Percentiles rank a stretch among this genome's conserved stretches.
These are phyloP conservation scores for Pteronura brasiliensis DNA, from an alignment of 2,113 vertebrate genomes.

Conservation along the genomic window DNA sequence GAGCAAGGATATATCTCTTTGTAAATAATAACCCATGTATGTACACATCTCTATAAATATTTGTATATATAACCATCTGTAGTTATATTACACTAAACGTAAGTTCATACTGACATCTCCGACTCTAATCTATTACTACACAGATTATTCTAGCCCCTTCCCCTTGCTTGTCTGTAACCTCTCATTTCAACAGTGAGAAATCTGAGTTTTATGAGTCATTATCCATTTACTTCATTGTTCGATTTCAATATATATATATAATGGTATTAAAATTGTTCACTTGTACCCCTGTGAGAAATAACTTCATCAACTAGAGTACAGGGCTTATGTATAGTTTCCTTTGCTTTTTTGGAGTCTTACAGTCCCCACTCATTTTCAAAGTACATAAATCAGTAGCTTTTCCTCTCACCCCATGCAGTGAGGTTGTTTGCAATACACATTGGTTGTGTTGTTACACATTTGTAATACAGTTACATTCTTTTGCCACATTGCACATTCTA, in stretches of 20 bases:
- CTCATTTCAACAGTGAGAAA: neutral
- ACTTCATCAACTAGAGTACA: neutral
- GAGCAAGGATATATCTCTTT: neutral
- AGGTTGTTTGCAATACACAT: neutral
- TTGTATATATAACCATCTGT: neutral
- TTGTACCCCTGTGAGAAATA: neutral
- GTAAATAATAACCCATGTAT: neutral
- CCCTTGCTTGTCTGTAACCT: neutral
- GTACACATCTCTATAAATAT: neutral
- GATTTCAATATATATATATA: neutral
- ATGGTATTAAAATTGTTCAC: neutral
- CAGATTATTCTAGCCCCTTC: neutral
- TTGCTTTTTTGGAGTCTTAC: neutral
- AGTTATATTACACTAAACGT: neutral
- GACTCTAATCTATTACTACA: neutral
- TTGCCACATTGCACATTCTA: neutral
- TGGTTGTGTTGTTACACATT: neutral
- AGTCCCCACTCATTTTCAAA: neutral
- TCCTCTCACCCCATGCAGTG: neutral
- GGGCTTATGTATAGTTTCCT: neutral
- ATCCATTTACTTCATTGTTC: neutral
- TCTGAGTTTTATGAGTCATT: neutral
- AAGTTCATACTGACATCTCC: neutral
- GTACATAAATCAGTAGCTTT: neutral
- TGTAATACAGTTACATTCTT: neutral